phyloP scores from a whole-genome alignment of 2,888 invertebrate species.

The Hirtodrosophila cameraria region DNA sequence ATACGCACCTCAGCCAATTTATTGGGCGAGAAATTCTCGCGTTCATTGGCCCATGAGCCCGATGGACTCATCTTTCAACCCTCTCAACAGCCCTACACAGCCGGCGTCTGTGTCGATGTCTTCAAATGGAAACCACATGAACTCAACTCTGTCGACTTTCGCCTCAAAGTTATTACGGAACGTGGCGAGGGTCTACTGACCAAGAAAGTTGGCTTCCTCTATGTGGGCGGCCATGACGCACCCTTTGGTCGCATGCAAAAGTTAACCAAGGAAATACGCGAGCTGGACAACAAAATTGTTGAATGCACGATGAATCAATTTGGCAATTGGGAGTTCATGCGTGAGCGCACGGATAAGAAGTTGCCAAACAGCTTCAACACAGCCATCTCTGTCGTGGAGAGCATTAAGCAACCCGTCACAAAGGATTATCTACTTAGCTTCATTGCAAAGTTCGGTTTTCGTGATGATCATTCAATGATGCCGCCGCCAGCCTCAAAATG shows the following conservation, averaged over 20 bases:
- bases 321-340: constrained; percentile 95
- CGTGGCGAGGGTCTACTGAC: constrained; percentile 89
- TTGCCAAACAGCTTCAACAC: constrained; percentile 96
- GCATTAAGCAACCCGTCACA: constrained; percentile 93
- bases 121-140: constrained; percentile 99
- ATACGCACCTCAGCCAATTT: constrained; percentile 89
- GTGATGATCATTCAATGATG: constrained; percentile 89
- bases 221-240: constrained; percentile 89
- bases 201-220: constrained; percentile 89
- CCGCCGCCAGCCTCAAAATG: constrained; percentile 86
- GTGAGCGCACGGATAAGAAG: constrained; percentile 98
- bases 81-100: constrained; percentile 91
- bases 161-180: constrained; percentile 91
- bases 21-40: constrained; percentile 93
- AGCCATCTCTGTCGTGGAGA: constrained; percentile 90
- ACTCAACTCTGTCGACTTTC: constrained; percentile 98
- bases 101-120: constrained; percentile 93
- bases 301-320: constrained; percentile 93
- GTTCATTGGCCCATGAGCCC: constrained; percentile 94
- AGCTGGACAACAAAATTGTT: constrained; percentile 95
- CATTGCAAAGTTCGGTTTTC: constrained; percentile 88
- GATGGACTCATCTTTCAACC: constrained; percentile 99
- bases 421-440: constrained; percentile 91
- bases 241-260: constrained; percentile 90
- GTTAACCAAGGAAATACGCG: constrained; percentile 90